Conservation (phyloP, 2,888 invertebrate genomes). For the Machimus atricapillus region DNA sequence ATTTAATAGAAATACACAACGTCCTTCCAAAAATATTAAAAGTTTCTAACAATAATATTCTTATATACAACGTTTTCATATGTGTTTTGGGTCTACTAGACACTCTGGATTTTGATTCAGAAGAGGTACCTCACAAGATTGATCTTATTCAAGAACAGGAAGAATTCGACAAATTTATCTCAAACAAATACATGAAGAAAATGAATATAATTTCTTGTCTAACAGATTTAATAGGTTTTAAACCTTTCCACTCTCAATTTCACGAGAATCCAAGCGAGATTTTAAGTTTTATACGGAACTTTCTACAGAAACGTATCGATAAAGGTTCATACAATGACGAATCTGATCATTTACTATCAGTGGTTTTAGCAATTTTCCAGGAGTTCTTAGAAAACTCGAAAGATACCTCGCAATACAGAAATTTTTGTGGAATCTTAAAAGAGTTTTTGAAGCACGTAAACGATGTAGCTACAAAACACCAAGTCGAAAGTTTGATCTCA, state of each 20-base stretch:
- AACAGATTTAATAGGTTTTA: conserved; percentile 55
- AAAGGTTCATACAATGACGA: conserved; percentile 50
- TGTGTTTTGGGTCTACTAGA: conserved; percentile 50
- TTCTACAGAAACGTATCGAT: conserved; percentile 53
- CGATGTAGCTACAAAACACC: conserved; percentile 51
- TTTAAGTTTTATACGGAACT: conserved; percentile 51
- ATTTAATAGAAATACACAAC: conserved; percentile 47
- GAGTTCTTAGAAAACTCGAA: conserved; percentile 53
- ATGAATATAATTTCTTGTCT: conserved; percentile 56
- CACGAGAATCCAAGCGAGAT: conserved; percentile 54
- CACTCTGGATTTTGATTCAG: conserved; percentile 42
- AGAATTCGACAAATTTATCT: conserved; percentile 54
- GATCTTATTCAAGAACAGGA: conserved; percentile 54
- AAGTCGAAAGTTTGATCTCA: conserved; percentile 49
- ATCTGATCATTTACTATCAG: conserved; percentile 41
- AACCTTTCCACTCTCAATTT: conserved; percentile 55
- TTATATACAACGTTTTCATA: conserved; percentile 57
- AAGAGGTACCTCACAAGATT: conserved; percentile 32
- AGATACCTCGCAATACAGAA: conserved; percentile 46
- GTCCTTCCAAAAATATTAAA: conserved; percentile 52
- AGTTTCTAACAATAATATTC: conserved; percentile 52
- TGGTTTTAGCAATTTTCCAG: conserved; percentile 52
- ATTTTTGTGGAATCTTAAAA: conserved; percentile 48
- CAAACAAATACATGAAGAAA: conserved; percentile 53
- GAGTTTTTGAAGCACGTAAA: conserved; percentile 44